Base-by-base conservation (phyloP, 2,888 invertebrate species). In the Drosophila pseudotalamancana region DNA sequence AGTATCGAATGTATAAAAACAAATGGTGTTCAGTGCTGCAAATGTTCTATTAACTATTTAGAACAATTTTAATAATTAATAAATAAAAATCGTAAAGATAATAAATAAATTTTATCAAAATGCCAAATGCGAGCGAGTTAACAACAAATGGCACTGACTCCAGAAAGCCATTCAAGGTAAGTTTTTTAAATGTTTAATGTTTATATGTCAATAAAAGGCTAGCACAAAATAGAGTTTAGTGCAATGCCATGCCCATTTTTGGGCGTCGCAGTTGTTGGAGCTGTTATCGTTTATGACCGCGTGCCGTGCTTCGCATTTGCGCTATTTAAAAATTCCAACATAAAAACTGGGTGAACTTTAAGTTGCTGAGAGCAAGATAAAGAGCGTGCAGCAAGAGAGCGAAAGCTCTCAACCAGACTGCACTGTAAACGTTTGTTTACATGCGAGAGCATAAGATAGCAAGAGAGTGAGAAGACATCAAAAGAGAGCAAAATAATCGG, bases 271-370 rank as follows among this genome's bases (percentile, higher is more conserved):
- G 54, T 54, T 40, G 54, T 51, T 59, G 73, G 45, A 34, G 40
- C 34, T 72, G 57, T 57, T 45, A 45, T 45, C 55, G 55, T 37
- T 37, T 48, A 45, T 74, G 66, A 64, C 67, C 87, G 80, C 87
- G 87, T 81, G 80, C 82, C 81, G 56, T 60, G 61, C 43, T 54
- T 64, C 49, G 56, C 63, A 73, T 70, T 67, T 65, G 62, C 56
- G 57, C 61, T 77, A 67, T 72, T 72, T 65, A 63, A 73, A 53
- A 61, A 59, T 57, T 29, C 46, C 29, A 50, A 48, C 45, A 70
- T 55, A 55, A 76, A 83, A 81, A 87, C 77, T 84, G 81, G 87
- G 87, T 81, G 87, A 81, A 87, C 84, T 74, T 73, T 16, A 57
- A 62, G 71, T 51, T 54, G 45, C 49, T 49, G 45, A 42, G 59